Conservation (phyloP, 2,888 invertebrate species). For the Drosophila birchii region DNA sequence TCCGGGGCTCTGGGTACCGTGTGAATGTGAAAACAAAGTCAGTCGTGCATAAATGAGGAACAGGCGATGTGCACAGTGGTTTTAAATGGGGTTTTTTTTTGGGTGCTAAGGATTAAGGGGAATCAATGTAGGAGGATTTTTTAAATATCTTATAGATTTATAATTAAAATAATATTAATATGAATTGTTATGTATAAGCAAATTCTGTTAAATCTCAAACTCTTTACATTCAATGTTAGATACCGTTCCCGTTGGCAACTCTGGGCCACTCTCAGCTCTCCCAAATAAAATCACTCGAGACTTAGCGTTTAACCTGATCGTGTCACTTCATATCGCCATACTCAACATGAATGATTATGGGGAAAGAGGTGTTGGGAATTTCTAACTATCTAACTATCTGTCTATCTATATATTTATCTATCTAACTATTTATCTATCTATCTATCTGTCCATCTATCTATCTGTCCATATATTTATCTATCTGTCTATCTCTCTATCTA, state of each 20-base stretch:
- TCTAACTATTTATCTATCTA: background rate
- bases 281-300: too few species aligned
- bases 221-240: too few species aligned
- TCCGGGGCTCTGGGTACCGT: conserved; percentile 67
- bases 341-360: too few species aligned
- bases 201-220: too few species aligned
- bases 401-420: background rate
- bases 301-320: too few species aligned
- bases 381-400: background rate
- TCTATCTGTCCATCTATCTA: background rate
- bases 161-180: too few species aligned
- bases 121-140: background rate
- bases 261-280: too few species aligned
- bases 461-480: too few species aligned
- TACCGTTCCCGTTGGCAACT: too few species aligned
- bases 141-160: background rate
- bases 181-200: too few species aligned
- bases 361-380: too few species aligned
- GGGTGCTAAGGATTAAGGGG: background rate
- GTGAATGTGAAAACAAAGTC: conserved; percentile 80
- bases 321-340: too few species aligned
- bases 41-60: conserved; percentile 81
- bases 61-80: conserved; percentile 70
- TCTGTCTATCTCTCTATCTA: background rate
- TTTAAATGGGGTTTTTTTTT: conserved; percentile 3